These are phyloP conservation scores for Orthonyx spaldingii DNA, from an alignment of 2,113 vertebrate species.

Conservation along the genomic window DNA sequence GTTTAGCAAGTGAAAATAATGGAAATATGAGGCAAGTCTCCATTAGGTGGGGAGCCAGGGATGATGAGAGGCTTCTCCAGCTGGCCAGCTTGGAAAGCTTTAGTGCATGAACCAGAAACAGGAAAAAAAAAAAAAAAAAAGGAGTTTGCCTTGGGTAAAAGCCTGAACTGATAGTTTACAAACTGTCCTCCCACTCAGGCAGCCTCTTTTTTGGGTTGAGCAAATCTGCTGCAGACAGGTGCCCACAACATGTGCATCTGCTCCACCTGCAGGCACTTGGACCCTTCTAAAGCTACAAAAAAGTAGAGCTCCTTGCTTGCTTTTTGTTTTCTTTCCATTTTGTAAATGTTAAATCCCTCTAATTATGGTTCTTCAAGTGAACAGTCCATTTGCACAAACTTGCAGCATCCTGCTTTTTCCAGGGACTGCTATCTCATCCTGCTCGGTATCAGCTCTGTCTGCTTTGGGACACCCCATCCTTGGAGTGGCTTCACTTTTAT, in stretches of 20 bases:
- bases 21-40: background rate
- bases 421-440: background rate
- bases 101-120: background rate
- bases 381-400: background rate
- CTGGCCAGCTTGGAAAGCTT: background rate
- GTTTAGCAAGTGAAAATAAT: background rate
- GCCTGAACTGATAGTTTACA: background rate
- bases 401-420: background rate
- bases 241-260: background rate
- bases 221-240: background rate
- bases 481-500: background rate
- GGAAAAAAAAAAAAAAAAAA: background rate
- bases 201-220: background rate
- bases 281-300: rapidly evolving
- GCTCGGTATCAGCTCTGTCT: background rate
- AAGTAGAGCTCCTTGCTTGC: background rate
- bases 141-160: background rate
- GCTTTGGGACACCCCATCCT: background rate
- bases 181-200: background rate
- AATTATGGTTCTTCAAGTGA: background rate
- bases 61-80: background rate
- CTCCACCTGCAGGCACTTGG: background rate
- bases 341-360: background rate
- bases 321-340: background rate
- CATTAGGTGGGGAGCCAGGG: background rate